Evolutionary conservation across 2,888 invertebrate genomes (phyloP).

Genomic region (Augiades crinisus): DNA sequence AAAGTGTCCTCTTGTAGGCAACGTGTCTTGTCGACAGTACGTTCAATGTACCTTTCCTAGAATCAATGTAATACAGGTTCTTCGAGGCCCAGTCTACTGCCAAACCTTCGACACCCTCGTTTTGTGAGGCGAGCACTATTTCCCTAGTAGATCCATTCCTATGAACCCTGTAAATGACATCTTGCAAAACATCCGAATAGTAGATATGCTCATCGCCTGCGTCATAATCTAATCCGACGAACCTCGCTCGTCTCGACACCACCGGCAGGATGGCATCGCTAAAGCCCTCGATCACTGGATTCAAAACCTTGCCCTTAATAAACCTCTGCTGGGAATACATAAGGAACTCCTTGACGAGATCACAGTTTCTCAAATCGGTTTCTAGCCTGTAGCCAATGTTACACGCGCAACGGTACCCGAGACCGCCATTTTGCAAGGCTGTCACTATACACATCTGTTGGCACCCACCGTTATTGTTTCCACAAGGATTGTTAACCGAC

Average conservation of each 20-base stretch:
- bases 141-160: slow-evolving; percentile 90
- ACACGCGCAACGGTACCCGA: slow-evolving; percentile 96
- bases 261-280: slow-evolving; percentile 98
- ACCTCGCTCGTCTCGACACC: slow-evolving; percentile 93
- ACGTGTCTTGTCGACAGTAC: slow-evolving; percentile 94
- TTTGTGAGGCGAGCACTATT: slow-evolving; percentile 96
- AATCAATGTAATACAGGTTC: slow-evolving; percentile 97
- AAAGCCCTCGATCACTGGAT: slow-evolving; percentile 94
- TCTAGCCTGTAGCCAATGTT: slow-evolving; percentile 92
- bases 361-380: slow-evolving; percentile 89
- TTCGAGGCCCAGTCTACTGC: slow-evolving; percentile 98
- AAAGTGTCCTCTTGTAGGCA: slow-evolving; percentile 89
- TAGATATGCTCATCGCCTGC: slow-evolving; percentile 95
- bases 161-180: slow-evolving; percentile 94
- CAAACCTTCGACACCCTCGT: slow-evolving; percentile 97
- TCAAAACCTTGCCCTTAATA: slow-evolving; percentile 95
- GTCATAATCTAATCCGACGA: slow-evolving; percentile 97
- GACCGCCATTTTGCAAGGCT: slow-evolving; percentile 84
- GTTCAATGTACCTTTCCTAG: slow-evolving; percentile 95
- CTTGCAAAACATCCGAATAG: slow-evolving; percentile 98
- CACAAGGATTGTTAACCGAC: slow-evolving; percentile 90
- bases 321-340: slow-evolving; percentile 98
- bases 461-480: slow-evolving; percentile 93
- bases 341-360: slow-evolving; percentile 91
- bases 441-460: slow-evolving; percentile 97